These are phyloP conservation scores for Drosophila bifasciata DNA, from an alignment of 1,140 invertebrate genomes.

Conservation along the genomic window DNA sequence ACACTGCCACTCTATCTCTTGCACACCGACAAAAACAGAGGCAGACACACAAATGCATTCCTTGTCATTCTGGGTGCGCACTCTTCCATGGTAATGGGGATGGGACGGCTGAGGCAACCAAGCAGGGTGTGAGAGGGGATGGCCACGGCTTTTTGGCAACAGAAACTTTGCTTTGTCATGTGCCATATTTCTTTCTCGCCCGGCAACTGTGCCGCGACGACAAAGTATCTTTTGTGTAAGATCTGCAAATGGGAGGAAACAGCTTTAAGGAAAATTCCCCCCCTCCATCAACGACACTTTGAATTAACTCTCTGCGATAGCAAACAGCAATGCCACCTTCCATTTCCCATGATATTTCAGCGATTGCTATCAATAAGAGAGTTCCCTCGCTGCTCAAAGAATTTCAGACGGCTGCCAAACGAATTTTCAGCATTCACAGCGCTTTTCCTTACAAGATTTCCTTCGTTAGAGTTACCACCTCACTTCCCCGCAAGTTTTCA, in stretches of 20 bases:
- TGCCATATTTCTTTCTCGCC: conserved; percentile 66
- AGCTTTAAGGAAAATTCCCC: conserved; percentile 3
- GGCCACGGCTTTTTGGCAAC: conserved; percentile 68
- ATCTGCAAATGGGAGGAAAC: conserved; percentile 27
- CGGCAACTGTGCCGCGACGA: conserved; percentile 35
- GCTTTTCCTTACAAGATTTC: no score
- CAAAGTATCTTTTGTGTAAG: conserved; percentile 66
- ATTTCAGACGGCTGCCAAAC: no score
- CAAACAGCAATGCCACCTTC: no score
- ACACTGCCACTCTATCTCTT: conserved; percentile 22
- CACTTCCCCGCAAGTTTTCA: no score
- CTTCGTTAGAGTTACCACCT: no score
- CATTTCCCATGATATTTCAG: no score
- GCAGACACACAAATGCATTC: neutral
- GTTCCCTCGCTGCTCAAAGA: no score
- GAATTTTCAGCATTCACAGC: no score
- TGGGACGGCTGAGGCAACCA: neutral
- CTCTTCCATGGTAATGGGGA: conserved; percentile 50
- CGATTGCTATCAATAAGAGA: no score
- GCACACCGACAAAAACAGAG: neutral
- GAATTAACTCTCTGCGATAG: neutral
- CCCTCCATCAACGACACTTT: neutral
- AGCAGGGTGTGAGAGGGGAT: no score
- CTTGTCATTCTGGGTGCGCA: conserved; percentile 57
- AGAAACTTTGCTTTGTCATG: conserved; percentile 74